Evolutionary conservation across 2,888 invertebrate species (phyloP).

Genomic region (Noctua janthina): DNA sequence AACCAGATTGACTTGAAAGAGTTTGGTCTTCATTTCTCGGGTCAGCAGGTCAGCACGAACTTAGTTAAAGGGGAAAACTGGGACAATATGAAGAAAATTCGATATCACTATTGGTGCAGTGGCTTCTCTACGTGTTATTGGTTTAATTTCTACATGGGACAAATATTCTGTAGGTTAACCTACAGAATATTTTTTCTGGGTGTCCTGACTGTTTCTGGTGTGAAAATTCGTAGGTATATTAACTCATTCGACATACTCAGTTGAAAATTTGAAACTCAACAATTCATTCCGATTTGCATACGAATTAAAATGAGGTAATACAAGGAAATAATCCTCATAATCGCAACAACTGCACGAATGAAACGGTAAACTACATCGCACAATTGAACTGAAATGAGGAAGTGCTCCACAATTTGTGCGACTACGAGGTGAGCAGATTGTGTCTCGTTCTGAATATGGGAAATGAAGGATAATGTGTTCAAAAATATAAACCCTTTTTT

Average conservation of each 20-base stretch:
- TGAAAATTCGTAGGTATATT: not conserved
- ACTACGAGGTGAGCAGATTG: slow-evolving; percentile 25
- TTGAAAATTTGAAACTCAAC: not conserved
- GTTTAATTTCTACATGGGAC: not conserved
- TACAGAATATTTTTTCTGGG: not conserved
- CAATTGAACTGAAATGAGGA: slow-evolving; percentile 58
- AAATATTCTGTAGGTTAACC: not conserved
- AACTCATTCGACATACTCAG: not conserved
- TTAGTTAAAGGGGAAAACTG: not conserved
- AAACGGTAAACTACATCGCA: slow-evolving; percentile 44
- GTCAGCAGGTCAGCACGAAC: not conserved
- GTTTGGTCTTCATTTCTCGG: not conserved
- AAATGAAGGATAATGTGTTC: not conserved
- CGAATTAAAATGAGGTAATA: slow-evolving; percentile 42
- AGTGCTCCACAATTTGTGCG: slow-evolving; percentile 47
- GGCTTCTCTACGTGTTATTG: not conserved
- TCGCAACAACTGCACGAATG: slow-evolving; percentile 36
- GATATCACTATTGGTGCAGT: not conserved
- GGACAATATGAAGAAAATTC: not conserved
- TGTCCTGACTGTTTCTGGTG: not conserved
- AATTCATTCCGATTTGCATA: slow-evolving; percentile 2
- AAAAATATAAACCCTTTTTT: not conserved
- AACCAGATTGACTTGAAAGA: not conserved
- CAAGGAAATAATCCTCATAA: slow-evolving; percentile 42
- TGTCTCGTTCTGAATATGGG: slow-evolving; percentile 15